Evolutionary conservation across 2,888 invertebrate species (phyloP).

Genomic region (Willowsia nigromaculata): DNA sequence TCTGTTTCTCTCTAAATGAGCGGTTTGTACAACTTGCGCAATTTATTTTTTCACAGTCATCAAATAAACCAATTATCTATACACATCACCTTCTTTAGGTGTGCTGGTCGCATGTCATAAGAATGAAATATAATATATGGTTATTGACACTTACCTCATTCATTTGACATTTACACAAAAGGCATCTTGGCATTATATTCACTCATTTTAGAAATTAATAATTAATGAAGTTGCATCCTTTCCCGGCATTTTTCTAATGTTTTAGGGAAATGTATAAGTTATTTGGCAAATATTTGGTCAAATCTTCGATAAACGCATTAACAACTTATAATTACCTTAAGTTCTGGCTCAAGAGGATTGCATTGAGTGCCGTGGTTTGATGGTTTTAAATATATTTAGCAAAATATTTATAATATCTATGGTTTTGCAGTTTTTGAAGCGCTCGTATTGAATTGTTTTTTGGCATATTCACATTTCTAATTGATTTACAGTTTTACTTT

Average conservation of each 20-base stretch:
- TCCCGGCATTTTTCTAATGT: too few species aligned
- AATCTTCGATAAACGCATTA: background rate
- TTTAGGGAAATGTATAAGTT: background rate
- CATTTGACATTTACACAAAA: background rate
- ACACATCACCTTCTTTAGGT: background rate
- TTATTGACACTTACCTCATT: background rate
- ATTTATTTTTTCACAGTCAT: too few species aligned
- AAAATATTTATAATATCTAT: background rate
- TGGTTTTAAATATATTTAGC: background rate
- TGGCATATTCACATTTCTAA: background rate
- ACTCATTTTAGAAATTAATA: background rate
- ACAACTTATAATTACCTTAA: too few species aligned
- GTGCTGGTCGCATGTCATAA: background rate
- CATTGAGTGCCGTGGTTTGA: background rate
- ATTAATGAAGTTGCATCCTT: background rate
- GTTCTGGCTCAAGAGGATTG: background rate
- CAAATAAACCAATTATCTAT: background rate
- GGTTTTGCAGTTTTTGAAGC: slow-evolving; percentile 29
- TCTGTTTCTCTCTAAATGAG: background rate
- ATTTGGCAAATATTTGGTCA: background rate
- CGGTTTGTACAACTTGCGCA: slow-evolving; percentile 12
- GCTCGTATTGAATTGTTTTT: background rate
- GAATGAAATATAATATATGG: background rate
- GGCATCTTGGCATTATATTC: slow-evolving; percentile 3
- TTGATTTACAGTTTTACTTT: background rate